Conservation (phyloP, 2,113 vertebrate species). For the Oreotrochilus melanogaster region DNA sequence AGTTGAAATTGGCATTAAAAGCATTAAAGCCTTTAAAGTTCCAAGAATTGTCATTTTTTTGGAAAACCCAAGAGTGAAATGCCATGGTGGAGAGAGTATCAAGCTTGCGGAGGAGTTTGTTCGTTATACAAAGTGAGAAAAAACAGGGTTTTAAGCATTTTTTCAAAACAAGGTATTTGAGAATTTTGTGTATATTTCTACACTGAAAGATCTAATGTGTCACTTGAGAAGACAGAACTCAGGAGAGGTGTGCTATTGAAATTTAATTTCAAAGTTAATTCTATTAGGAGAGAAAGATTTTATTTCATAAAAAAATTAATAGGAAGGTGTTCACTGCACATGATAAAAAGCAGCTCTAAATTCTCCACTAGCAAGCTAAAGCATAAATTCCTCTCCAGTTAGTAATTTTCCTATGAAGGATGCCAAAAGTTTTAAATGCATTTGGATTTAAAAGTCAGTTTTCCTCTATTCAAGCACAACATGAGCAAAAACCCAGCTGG, state of each 20-base stretch:
- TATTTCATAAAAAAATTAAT: background rate
- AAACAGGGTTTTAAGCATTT: background rate
- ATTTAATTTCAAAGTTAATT: background rate
- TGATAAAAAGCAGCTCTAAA: background rate
- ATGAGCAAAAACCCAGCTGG: fast-evolving
- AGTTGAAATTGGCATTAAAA: background rate
- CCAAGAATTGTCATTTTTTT: fast-evolving
- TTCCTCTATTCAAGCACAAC: background rate
- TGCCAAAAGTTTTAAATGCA: background rate
- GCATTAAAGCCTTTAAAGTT: background rate
- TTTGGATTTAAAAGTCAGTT: background rate
- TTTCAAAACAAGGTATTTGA: background rate
- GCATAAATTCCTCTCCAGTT: background rate
- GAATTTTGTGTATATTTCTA: background rate
- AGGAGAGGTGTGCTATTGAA: background rate
- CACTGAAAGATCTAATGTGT: background rate
- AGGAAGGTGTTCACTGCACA: background rate
- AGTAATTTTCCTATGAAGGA: background rate
- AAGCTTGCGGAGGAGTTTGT: too few relatives aligned
- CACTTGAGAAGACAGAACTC: background rate
- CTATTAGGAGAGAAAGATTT: background rate
- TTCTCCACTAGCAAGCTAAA: background rate
- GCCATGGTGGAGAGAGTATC: fast-evolving
- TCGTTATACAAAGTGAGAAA: background rate
- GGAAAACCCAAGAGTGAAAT: background rate